Percentiles rank a stretch among this genome's conserved stretches.
phyloP scores from a whole-genome alignment of 2,797 vertebrate genomes.

The Pristis pectinata region DNA sequence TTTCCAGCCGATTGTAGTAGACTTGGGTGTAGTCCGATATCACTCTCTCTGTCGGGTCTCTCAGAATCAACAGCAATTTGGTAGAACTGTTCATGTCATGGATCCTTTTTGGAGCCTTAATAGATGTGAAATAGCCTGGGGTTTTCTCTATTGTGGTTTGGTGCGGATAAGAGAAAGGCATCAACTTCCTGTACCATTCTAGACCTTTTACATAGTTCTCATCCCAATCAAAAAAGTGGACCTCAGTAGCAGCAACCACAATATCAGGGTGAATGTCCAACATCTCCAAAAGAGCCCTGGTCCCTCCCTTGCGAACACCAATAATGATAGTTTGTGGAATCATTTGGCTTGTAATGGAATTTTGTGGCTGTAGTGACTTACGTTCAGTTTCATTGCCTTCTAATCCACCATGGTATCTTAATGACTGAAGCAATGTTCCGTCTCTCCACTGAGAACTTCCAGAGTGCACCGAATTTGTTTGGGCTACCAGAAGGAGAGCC shows the following conservation, averaged over 20 bases:
- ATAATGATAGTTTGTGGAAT: slow-evolving; percentile 85
- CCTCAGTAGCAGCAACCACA: slow-evolving; percentile 82
- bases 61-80: slow-evolving; percentile 80
- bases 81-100: slow-evolving; percentile 84
- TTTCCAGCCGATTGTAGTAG: slow-evolving; percentile 87
- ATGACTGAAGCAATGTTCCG: slow-evolving; percentile 51
- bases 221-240: slow-evolving; percentile 93
- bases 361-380: slow-evolving; percentile 58
- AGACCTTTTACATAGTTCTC: slow-evolving; percentile 84
- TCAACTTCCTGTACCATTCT: slow-evolving; percentile 81
- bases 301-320: slow-evolving; percentile 85
- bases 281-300: slow-evolving; percentile 84
- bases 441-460: slow-evolving; percentile 55
- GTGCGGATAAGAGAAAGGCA: slow-evolving; percentile 83
- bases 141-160: slow-evolving; percentile 94
- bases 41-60: slow-evolving; percentile 82
- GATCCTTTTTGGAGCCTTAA: slow-evolving; percentile 78
- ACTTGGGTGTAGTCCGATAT: slow-evolving; percentile 93
- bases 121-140: slow-evolving; percentile 85
- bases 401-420: slow-evolving; percentile 55
- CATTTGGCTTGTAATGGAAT: slow-evolving; percentile 70
- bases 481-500: slow-evolving; percentile 70
- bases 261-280: slow-evolving; percentile 86
- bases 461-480: slow-evolving; percentile 58
- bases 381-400: slow-evolving; percentile 62